Conservation (phyloP, 2,797 vertebrate species). For the Euthynnus affinis region DNA sequence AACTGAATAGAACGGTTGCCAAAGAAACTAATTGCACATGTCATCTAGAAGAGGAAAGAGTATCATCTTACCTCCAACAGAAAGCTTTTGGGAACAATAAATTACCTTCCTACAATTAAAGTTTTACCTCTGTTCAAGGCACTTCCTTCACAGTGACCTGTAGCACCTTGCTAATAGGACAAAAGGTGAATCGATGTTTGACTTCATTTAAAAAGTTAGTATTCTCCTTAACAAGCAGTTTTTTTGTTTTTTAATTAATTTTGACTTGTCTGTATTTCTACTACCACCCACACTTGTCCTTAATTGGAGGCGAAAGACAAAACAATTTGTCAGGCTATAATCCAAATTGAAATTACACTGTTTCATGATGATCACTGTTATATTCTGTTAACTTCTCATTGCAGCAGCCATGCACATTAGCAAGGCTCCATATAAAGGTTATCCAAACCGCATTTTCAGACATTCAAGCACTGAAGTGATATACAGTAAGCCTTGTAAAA, state of each 20-base stretch:
- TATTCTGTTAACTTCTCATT: conserved; percentile 2
- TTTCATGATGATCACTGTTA: neutral
- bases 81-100: conserved; percentile 53
- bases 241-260: neutral
- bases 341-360: neutral
- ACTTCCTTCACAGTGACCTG: conserved; percentile 10
- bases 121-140: conserved; percentile 16
- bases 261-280: neutral
- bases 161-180: neutral
- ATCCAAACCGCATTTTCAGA: neutral
- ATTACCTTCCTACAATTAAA: conserved; percentile 26
- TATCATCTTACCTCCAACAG: conserved; percentile 51
- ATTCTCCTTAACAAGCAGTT: neutral
- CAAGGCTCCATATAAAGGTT: conserved; percentile 1
- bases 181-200: conserved; percentile 10
- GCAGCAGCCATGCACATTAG: neutral
- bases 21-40: conserved; percentile 77
- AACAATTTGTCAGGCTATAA: neutral
- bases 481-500: conserved; percentile 7
- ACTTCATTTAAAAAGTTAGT: neutral
- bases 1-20: conserved; percentile 66
- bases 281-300: neutral
- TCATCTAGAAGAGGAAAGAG: conserved; percentile 51
- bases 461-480: neutral
- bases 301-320: conserved; percentile 6